Conservation (phyloP, 1,140 invertebrate species). For the Microplitis mediator region DNA sequence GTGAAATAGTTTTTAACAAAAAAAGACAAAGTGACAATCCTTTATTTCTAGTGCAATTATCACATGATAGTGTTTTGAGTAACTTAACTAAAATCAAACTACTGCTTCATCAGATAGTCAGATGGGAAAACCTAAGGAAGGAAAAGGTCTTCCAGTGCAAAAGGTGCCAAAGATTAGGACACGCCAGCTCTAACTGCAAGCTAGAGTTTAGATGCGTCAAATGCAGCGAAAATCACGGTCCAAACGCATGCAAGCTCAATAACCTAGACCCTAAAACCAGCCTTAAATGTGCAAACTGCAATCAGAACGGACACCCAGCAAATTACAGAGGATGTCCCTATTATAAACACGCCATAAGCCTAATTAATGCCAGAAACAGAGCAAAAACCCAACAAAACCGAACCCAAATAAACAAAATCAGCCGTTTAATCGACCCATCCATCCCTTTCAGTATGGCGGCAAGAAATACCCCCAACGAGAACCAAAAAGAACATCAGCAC, state of each 20-base stretch:
- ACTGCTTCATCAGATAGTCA: slow-evolving; percentile 14
- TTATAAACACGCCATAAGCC: background rate
- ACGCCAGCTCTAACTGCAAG: slow-evolving; percentile 16
- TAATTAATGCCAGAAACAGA: background rate
- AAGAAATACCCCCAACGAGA: background rate
- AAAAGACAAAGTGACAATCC: background rate
- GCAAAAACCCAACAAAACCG: background rate
- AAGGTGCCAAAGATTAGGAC: slow-evolving; percentile 21
- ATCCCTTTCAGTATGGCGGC: background rate
- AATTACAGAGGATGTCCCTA: slow-evolving; percentile 30
- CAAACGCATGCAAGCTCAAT: background rate
- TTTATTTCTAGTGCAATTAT: slow-evolving; percentile 6
- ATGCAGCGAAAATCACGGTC: slow-evolving; percentile 8
- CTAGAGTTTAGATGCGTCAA: slow-evolving; percentile 16
- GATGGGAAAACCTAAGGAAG: slow-evolving; percentile 16
- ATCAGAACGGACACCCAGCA: slow-evolving; percentile 27
- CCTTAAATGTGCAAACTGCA: slow-evolving; percentile 28
- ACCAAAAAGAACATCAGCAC: background rate
- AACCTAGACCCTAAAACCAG: background rate
- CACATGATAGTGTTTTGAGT: background rate
- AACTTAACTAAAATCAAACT: background rate
- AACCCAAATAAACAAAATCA: background rate
- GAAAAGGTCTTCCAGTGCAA: slow-evolving; percentile 3
- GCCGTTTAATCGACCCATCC: background rate
- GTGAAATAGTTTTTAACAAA: slow-evolving; percentile 1